A percentile compares a stretch with the other conserved stretches of the same genome.
Evolutionary conservation across 2,797 vertebrate species (phyloP).

Genomic region (Siniperca obscura): DNA sequence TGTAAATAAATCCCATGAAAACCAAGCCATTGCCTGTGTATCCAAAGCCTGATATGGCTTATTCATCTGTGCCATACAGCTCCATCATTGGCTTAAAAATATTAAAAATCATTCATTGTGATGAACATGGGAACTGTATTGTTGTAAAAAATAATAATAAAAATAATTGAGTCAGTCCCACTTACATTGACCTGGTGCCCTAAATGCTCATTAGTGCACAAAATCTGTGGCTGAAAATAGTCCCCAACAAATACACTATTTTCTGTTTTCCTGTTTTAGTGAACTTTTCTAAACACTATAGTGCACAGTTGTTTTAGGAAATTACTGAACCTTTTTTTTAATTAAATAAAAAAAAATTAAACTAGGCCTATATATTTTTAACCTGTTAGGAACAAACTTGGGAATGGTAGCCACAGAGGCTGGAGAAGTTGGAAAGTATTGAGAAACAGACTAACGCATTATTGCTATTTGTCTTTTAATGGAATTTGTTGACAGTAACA

Average conservation of each 20-base stretch:
- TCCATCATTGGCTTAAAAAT: background rate
- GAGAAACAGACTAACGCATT: background rate
- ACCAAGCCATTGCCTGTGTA: background rate
- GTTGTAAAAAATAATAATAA: no score
- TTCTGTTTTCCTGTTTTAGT: no score
- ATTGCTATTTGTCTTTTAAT: no score
- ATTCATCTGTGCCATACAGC: background rate
- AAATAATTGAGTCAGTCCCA: no score
- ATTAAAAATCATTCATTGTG: background rate
- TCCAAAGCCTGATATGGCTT: background rate
- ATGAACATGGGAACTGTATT: no score
- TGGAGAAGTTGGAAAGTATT: background rate
- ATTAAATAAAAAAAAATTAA: background rate
- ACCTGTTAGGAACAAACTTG: background rate
- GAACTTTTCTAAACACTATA: no score
- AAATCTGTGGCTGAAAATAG: no score
- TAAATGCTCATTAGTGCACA: no score
- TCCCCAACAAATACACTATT: no score
- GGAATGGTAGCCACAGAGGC: no score
- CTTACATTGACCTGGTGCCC: no score
- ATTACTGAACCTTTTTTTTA: background rate
- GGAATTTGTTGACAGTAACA: background rate
- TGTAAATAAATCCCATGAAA: background rate
- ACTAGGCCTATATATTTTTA: background rate
- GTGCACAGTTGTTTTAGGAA: no score